phyloP scores from a whole-genome alignment of 2,797 vertebrate species.

The Tangara arthus region DNA sequence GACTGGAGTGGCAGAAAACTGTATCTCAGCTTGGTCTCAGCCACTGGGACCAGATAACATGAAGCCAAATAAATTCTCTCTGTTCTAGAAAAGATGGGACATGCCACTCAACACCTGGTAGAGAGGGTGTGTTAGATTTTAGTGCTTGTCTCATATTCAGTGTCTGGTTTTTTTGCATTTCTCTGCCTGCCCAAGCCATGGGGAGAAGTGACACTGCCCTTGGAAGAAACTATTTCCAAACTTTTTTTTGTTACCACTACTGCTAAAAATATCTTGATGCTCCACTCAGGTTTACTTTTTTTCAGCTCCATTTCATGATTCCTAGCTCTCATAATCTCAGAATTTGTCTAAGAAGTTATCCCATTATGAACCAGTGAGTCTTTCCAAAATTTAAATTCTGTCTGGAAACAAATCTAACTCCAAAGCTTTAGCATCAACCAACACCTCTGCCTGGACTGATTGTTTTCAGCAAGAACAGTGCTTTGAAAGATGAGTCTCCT shows the following conservation, averaged over 20 bases:
- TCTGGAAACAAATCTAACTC: conserved; percentile 2
- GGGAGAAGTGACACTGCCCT: background rate
- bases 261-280: background rate
- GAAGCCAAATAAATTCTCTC: background rate
- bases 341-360: background rate
- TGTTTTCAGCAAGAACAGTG: conserved; percentile 21
- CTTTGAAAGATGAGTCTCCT: conserved; percentile 49
- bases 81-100: background rate
- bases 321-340: background rate
- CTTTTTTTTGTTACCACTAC: background rate
- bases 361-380: background rate
- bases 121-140: background rate
- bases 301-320: background rate
- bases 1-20: background rate
- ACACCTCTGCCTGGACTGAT: background rate
- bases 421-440: background rate
- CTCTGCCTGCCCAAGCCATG: background rate
- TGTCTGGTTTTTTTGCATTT: background rate
- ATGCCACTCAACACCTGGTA: background rate
- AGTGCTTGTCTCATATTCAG: background rate
- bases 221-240: background rate
- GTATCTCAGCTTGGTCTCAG: background rate
- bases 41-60: background rate
- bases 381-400: conserved; percentile 20
- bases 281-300: background rate